Evolutionary conservation across 2,797 vertebrate species (phyloP).

Genomic region (Peromyscus aztecus): DNA sequence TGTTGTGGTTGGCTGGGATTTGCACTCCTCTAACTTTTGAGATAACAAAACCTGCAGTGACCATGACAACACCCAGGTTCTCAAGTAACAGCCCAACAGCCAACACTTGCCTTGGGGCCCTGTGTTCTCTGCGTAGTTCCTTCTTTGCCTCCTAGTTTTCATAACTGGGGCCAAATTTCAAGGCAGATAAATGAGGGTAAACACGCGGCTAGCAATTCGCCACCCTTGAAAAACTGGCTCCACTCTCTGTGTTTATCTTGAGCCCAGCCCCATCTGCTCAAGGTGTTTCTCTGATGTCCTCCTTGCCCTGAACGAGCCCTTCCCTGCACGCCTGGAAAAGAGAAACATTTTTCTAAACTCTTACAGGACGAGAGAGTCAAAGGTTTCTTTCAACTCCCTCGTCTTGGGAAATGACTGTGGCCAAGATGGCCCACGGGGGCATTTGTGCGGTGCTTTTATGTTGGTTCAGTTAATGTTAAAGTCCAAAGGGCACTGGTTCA

Average conservation of each 20-base stretch:
- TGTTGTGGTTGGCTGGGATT: neutral
- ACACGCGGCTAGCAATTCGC: neutral
- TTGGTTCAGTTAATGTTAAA: neutral
- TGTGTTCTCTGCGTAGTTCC: neutral
- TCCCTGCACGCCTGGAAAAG: neutral
- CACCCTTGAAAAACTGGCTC: neutral
- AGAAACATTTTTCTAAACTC: neutral
- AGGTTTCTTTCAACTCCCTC: neutral
- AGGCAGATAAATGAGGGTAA: neutral
- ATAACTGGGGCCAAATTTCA: neutral
- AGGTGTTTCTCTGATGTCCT: neutral
- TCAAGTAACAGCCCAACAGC: neutral
- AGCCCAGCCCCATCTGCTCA: neutral
- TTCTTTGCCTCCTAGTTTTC: neutral
- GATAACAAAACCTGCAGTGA: neutral
- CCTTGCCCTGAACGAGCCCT: neutral
- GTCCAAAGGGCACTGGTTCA: too few species aligned
- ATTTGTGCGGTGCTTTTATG: rapidly evolving
- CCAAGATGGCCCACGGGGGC: rapidly evolving
- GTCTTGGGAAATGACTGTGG: neutral
- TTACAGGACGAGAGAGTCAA: neutral
- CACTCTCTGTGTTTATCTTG: neutral
- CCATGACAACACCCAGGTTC: neutral
- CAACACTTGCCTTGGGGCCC: neutral
- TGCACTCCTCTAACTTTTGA: neutral